Evolutionary conservation across 2,888 invertebrate genomes (phyloP), one percentile per base, ranked within the genome.

Genomic region (Ophraella communa): DNA sequence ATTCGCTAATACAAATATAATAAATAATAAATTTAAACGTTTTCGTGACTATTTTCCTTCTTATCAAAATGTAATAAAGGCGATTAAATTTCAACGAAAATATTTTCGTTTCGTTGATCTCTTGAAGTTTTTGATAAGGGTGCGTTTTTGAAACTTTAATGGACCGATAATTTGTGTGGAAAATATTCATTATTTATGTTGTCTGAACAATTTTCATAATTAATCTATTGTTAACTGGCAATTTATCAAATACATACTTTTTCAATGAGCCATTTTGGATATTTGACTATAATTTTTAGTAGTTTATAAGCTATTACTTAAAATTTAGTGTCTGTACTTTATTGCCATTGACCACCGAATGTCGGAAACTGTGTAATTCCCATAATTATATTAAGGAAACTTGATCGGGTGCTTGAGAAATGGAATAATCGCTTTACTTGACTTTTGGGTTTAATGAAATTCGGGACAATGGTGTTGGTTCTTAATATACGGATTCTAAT

Each of bases 11-110:
- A 21, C 14, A 18, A 18, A 56, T 14, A 1, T 27, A 1, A 55
- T 44, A 23, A 8, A 24, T 49, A n/a, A 11, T 3, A 42, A 3
- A 17, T 21, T 44, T 55, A 55, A 23, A 24, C 23, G 42, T 17
- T 44, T 55, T 27, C 55, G 55, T 55, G 55, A 55, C 55, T 39
- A 42, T 11, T n/a, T 30, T 20, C n/a, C 33, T 4, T 35, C 35
- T 39, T 53, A 18, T 20, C 33, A 33, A 18, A 33, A 33, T 14
- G 27, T 51, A n/a, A 27, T 14, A 24, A 51, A 51, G 7, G 10
- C 11, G 20, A 20, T 35, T 23, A n/a, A 39, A 21, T 23, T 54
- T 24, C 23, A 17, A 11, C 14, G 11, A 20, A 14, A 35, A n/a
- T 35, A 11, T 35, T 11, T 35, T n/a, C 4, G n/a, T 35, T 14